Evolutionary conservation across 2,888 invertebrate genomes (phyloP), one percentile per base, ranked within the genome.

Genomic region (Calliopum simillimum): DNA sequence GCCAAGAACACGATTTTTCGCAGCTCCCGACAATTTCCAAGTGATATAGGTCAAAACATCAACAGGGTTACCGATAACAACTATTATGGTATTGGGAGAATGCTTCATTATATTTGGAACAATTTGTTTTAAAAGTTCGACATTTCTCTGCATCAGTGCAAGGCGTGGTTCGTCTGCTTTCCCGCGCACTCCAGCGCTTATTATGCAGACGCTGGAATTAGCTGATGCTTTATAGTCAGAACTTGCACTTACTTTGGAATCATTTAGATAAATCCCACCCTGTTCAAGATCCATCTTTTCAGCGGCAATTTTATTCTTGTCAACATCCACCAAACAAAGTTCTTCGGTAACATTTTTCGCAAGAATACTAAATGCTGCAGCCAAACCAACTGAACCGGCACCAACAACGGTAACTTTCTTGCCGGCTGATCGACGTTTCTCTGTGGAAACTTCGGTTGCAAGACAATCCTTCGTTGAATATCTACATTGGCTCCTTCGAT

Each of bases 251-350:
- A 97, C 92, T 81, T 90, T 93, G 46, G 94, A 92, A 81, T 94
- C 93, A 80, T 90, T 91, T 78, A 95, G 87, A 85, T 96, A 97
- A 23, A 93, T 89, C 19, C 94, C 91, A 4, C 96, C 96, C 80
- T 97, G 97, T 83, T 96, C 96, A 68, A 97, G 87, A 84, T 97
- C 97, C 92, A 96, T 89, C 91, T 96, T 90, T 86, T 97, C 97
- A 1, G 97, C 97, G 79, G 91, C 91, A 73, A 97, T 85, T 84
- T 96, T 97, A 79, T 96, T 93, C 19, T 88, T 91, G 86, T 92
- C 90, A 25, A 93, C 91, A 86, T 97, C 97, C 55, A 96, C 91
- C 71, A 97, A 87, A 3, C 92, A 93, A 14, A 97, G 86, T 81
- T 97, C 94, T 81, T 91, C 92, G 6, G 94, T 92, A 41, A 96